These are phyloP conservation scores for Calephelis perditalis DNA, from an alignment of 2,888 invertebrate species.

Conservation along the genomic window DNA sequence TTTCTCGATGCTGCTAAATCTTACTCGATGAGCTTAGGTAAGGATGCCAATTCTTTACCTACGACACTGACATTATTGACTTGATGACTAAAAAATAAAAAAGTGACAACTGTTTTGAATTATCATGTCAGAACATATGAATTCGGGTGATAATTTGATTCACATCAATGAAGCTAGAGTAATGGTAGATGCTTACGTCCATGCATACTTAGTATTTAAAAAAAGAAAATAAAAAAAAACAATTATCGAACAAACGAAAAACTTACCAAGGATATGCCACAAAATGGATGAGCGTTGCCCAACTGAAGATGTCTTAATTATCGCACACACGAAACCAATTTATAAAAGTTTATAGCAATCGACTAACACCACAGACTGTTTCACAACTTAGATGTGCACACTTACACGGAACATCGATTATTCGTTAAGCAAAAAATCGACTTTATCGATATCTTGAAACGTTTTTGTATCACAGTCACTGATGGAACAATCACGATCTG, in stretches of 20 bases:
- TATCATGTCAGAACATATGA: too few species aligned
- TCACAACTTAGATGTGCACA: slow-evolving; percentile 22
- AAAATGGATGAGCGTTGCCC: slow-evolving; percentile 41
- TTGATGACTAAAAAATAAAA: too few species aligned
- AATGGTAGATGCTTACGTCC: too few species aligned
- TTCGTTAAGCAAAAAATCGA: slow-evolving; percentile 29
- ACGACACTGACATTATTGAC: too few species aligned
- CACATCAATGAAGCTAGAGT: too few species aligned
- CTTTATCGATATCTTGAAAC: slow-evolving; percentile 28
- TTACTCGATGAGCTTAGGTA: too few species aligned
- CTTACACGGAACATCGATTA: slow-evolving; percentile 19
- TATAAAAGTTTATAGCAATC: slow-evolving; percentile 42
- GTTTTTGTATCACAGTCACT: slow-evolving; percentile 37
- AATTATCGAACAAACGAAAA: neutral
- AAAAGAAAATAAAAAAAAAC: neutral
- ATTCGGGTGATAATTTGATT: too few species aligned
- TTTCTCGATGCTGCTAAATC: too few species aligned
- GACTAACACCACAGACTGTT: slow-evolving; percentile 22
- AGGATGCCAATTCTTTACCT: too few species aligned
- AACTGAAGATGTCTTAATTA: slow-evolving; percentile 24
- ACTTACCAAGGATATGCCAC: slow-evolving; percentile 35
- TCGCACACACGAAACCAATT: slow-evolving; percentile 33
- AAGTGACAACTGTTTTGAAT: too few species aligned
- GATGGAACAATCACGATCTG: slow-evolving; percentile 45
- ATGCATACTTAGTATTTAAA: too few species aligned